Percentiles rank a stretch among this genome's conserved stretches.
phyloP scores from a whole-genome alignment of 2,113 vertebrate genomes.

The Ammospiza caudacuta region DNA sequence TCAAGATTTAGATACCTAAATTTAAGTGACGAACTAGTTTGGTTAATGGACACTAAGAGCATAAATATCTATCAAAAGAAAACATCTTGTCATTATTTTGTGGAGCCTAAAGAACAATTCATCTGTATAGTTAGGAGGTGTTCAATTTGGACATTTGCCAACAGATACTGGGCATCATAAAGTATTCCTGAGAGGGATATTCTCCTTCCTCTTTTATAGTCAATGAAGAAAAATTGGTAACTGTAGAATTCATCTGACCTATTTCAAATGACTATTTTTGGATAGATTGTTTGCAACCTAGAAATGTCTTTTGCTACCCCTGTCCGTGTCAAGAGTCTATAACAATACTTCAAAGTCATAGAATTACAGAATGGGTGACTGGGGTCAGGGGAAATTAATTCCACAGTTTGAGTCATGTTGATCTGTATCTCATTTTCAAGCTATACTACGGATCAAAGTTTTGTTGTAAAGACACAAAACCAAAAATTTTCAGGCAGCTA shows the following conservation, averaged over 20 bases:
- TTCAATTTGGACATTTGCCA: not conserved
- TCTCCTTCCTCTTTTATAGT: not conserved
- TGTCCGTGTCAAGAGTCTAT: not conserved
- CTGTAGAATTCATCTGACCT: not conserved
- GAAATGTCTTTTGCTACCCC: not conserved
- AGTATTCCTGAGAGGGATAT: not conserved
- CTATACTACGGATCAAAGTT: not conserved
- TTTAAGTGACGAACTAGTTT: not conserved
- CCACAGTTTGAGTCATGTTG: not conserved
- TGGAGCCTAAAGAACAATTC: not conserved
- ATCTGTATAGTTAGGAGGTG: not conserved
- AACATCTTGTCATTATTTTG: not conserved
- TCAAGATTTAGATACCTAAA: not conserved
- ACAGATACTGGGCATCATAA: not conserved
- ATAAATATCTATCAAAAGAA: not conserved
- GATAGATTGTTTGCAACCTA: not conserved
- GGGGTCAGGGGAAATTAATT: not conserved
- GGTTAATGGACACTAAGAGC: not conserved
- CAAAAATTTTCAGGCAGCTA: not conserved
- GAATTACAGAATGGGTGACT: not conserved
- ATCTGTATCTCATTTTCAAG: not conserved
- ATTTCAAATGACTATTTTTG: not conserved
- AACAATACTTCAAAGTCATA: not conserved
- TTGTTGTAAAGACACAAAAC: not conserved
- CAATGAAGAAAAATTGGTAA: not conserved